Evolutionary conservation across 1,140 invertebrate species (phyloP).

Genomic region (Olivierus martensii): DNA sequence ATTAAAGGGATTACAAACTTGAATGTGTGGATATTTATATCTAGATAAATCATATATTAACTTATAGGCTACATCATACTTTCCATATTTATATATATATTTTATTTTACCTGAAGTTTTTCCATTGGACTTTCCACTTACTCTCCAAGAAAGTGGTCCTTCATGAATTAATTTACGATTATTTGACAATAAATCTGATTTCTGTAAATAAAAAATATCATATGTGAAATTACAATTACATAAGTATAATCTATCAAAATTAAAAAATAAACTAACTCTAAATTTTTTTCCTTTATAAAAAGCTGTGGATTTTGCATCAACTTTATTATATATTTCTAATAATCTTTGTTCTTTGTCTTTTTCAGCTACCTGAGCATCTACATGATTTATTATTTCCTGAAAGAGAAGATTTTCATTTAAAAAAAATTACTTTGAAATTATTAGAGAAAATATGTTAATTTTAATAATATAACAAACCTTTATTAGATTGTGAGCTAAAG

Average conservation of each 20-base stretch:
- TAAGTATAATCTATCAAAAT: slow-evolving; percentile 29
- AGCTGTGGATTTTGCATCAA: slow-evolving; percentile 82
- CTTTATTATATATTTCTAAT: slow-evolving; percentile 79
- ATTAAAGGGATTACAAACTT: too few relatives aligned
- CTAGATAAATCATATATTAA: slow-evolving; percentile 5
- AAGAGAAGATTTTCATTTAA: too few relatives aligned
- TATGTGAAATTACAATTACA: slow-evolving; percentile 17
- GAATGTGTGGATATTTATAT: too few relatives aligned
- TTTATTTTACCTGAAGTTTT: slow-evolving; percentile 25
- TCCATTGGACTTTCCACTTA: too few relatives aligned
- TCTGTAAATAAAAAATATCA: slow-evolving; percentile 26
- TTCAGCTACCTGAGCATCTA: slow-evolving; percentile 80
- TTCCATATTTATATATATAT: slow-evolving; percentile 29
- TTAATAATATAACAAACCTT: too few relatives aligned
- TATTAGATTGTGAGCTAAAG: too few relatives aligned
- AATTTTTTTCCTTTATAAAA: slow-evolving; percentile 70
- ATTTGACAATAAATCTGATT: slow-evolving; percentile 74
- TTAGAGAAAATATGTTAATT: too few relatives aligned
- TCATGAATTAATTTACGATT: slow-evolving; percentile 51
- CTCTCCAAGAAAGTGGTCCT: slow-evolving; percentile 28
- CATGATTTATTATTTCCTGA: slow-evolving; percentile 66
- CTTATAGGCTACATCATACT: slow-evolving; percentile 35
- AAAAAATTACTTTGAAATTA: too few relatives aligned
- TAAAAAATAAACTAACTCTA: slow-evolving; percentile 28
- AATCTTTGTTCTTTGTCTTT: slow-evolving; percentile 77